Evolutionary conservation across 2,888 invertebrate genomes (phyloP).

Genomic region (Phanerotoma sp.): DNA sequence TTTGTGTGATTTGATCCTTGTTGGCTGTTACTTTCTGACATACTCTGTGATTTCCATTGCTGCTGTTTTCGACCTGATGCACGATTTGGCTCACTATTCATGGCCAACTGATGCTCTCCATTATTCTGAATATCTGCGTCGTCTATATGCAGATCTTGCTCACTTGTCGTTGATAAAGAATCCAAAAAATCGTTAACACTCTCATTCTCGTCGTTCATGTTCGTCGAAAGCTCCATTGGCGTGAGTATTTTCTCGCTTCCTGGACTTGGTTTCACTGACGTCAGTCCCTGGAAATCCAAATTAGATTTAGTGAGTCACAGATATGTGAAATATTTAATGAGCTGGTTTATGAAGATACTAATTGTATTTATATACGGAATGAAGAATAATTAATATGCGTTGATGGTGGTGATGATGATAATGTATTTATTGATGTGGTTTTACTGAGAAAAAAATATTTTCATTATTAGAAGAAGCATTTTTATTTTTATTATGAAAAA

Average conservation of each 20-base stretch:
- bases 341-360: background rate
- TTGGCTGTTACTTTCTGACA: constrained; percentile 52
- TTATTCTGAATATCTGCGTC: constrained; percentile 19
- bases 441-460: too few relatives aligned
- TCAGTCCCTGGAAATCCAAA: constrained; percentile 21
- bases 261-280: constrained; percentile 38
- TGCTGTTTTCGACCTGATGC: constrained; percentile 42
- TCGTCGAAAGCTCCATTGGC: constrained; percentile 7
- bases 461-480: too few relatives aligned
- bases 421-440: too few relatives aligned
- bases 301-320: background rate
- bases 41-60: constrained; percentile 60
- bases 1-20: constrained; percentile 3
- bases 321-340: background rate
- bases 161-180: constrained; percentile 33
- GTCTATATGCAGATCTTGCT: constrained; percentile 24
- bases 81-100: constrained; percentile 36
- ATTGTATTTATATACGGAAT: background rate
- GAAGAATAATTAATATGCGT: background rate
- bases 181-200: constrained; percentile 40
- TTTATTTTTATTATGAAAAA: too few relatives aligned
- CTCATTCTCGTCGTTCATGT: constrained; percentile 35
- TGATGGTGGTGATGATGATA: background rate
- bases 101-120: constrained; percentile 26
- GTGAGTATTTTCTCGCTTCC: constrained; percentile 39